phyloP scores from a whole-genome alignment of 2,797 vertebrate species.

The Ceryle rudis region DNA sequence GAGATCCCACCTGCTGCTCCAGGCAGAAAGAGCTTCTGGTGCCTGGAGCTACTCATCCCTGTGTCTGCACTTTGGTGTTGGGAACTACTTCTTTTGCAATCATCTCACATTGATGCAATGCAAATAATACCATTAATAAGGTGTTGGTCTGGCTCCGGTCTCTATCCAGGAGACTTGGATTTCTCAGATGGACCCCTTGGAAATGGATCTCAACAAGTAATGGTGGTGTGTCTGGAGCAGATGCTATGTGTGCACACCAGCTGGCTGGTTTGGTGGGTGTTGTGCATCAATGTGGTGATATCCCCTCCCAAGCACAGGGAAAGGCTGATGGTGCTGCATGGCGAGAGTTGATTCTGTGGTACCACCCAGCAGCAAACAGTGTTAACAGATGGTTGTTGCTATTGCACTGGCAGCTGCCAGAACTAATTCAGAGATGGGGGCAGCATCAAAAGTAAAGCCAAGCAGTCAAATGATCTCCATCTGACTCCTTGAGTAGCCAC shows the following conservation, averaged over 20 bases:
- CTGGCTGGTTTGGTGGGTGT: neutral
- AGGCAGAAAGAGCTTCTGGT: neutral
- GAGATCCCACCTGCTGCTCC: neutral
- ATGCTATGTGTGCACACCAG: fast-evolving
- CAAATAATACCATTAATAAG: neutral
- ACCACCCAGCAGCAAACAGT: neutral
- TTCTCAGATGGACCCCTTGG: neutral
- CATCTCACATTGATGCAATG: fast-evolving
- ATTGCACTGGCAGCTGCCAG: neutral
- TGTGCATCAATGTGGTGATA: neutral
- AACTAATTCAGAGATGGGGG: neutral
- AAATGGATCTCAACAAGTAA: fast-evolving
- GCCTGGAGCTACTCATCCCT: neutral
- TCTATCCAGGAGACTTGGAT: neutral
- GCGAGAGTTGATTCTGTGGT: neutral
- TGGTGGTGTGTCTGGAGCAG: neutral
- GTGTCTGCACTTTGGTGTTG: fast-evolving
- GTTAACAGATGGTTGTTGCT: neutral
- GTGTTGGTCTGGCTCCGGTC: neutral
- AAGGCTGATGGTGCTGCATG: neutral
- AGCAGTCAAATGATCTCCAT: neutral
- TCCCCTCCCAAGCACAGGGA: neutral
- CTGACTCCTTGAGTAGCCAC: neutral
- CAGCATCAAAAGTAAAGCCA: neutral
- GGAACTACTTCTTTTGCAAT: neutral